A percentile compares a stretch with the other conserved stretches of the same genome.
Conservation (phyloP, 1,140 invertebrate genomes). For the Propsilocerus akamusi region DNA sequence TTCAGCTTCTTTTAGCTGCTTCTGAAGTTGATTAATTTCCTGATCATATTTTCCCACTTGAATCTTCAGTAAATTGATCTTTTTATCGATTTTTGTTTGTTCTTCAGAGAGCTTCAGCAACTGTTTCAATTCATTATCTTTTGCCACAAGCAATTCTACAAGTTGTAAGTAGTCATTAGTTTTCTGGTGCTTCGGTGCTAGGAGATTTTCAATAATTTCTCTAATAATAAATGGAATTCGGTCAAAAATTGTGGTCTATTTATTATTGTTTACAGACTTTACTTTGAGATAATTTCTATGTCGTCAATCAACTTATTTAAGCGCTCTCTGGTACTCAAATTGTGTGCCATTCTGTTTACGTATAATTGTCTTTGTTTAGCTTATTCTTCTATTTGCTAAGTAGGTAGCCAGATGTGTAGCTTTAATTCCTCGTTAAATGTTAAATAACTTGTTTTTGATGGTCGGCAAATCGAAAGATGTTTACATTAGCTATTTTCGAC, state of each 20-base stretch:
- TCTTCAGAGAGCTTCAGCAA: slow-evolving; percentile 70
- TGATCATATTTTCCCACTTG: slow-evolving; percentile 80
- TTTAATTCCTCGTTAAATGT: no score
- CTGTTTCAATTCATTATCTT: slow-evolving; percentile 79
- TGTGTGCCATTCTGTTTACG: slow-evolving; percentile 46
- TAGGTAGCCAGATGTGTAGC: no score
- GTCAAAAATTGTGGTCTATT: background rate
- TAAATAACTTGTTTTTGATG: no score
- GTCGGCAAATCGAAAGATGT: no score
- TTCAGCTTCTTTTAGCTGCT: slow-evolving; percentile 89
- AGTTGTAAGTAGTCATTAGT: slow-evolving; percentile 63
- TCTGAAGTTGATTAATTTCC: slow-evolving; percentile 80
- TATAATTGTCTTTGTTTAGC: no score
- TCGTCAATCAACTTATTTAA: slow-evolving; percentile 70
- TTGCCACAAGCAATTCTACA: slow-evolving; percentile 70
- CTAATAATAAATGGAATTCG: slow-evolving; percentile 37
- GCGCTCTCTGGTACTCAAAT: slow-evolving; percentile 69
- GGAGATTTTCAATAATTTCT: slow-evolving; percentile 83
- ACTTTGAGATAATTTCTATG: slow-evolving; percentile 82
- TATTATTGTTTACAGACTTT: slow-evolving; percentile 21
- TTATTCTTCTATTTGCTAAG: no score
- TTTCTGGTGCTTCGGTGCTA: slow-evolving; percentile 70
- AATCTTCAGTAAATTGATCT: slow-evolving; percentile 71
- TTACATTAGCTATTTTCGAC: no score
- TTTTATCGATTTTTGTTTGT: slow-evolving; percentile 82